Percentiles rank a stretch among this genome's conserved stretches.
These are phyloP conservation scores for Furcifer pardalis DNA, from an alignment of 2,797 vertebrate genomes.

Conservation along the genomic window DNA sequence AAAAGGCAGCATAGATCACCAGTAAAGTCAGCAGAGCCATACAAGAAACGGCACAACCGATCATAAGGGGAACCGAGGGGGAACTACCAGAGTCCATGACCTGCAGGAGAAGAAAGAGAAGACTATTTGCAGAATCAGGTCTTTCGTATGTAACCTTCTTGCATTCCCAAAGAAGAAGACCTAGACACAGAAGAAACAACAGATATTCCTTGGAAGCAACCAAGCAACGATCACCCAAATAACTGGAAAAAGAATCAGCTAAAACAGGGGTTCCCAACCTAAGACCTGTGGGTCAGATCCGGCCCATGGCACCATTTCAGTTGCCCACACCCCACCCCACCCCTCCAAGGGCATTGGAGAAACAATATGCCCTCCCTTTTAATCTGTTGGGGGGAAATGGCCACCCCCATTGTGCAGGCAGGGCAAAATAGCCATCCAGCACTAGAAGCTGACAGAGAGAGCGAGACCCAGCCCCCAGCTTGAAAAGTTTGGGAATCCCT, in stretches of 20 bases:
- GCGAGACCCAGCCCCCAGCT: too few relatives aligned
- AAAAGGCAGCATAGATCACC: conserved; percentile 95
- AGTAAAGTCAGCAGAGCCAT: conserved; percentile 93
- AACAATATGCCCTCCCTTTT: too few relatives aligned
- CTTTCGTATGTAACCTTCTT: not conserved
- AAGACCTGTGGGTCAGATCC: too few relatives aligned
- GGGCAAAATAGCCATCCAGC: too few relatives aligned
- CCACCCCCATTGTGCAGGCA: too few relatives aligned
- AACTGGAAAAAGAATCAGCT: not conserved
- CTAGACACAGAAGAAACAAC: not conserved
- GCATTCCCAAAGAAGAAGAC: not conserved
- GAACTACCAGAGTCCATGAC: conserved; percentile 89
- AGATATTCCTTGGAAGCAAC: not conserved
- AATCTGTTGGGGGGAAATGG: too few relatives aligned
- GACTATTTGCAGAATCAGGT: not conserved
- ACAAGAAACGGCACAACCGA: conserved; percentile 96
- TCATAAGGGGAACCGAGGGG: conserved; percentile 95
- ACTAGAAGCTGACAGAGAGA: too few relatives aligned
- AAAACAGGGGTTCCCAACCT: too few relatives aligned
- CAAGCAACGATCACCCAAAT: not conserved
- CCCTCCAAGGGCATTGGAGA: too few relatives aligned
- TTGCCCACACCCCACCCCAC: too few relatives aligned
- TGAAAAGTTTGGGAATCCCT: too few relatives aligned
- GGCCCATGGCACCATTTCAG: too few relatives aligned
- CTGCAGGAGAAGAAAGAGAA: conserved; percentile 65